A percentile compares a stretch with the other conserved stretches of the same genome.
Evolutionary conservation across 2,797 vertebrate species (phyloP).

Genomic region (Podarcis siculus): DNA sequence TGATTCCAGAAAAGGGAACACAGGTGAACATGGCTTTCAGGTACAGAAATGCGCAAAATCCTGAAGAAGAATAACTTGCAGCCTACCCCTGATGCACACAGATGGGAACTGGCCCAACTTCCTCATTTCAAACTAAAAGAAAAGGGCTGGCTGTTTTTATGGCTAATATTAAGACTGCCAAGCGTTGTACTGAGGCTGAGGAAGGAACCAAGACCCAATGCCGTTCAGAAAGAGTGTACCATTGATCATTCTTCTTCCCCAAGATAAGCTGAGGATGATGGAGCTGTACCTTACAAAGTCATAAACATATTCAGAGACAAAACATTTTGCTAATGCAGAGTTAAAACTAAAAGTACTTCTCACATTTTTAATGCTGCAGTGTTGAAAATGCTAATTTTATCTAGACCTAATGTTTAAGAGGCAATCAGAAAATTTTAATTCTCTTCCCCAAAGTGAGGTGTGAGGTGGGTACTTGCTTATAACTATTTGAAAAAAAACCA

Average conservation of each 20-base stretch:
- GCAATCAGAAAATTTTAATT: background rate
- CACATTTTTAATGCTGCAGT: constrained; percentile 11
- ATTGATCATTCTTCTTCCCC: background rate
- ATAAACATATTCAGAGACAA: background rate
- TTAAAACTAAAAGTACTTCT: constrained; percentile 7
- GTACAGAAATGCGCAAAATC: background rate
- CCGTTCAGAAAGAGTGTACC: background rate
- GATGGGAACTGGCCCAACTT: background rate
- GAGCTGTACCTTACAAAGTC: background rate
- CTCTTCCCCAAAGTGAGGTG: background rate
- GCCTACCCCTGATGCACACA: background rate
- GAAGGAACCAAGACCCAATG: background rate
- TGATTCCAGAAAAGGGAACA: background rate
- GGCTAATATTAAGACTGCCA: background rate
- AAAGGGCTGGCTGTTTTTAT: background rate
- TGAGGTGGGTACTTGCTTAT: background rate
- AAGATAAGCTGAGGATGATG: background rate
- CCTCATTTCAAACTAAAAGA: background rate
- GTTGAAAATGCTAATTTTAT: constrained; percentile 8
- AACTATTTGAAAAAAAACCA: background rate
- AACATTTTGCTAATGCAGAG: background rate
- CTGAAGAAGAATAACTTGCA: background rate
- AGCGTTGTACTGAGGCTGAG: background rate
- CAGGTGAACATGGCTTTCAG: background rate
- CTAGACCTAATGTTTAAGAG: background rate